Evolutionary conservation across 2,888 invertebrate species (phyloP), one percentile per base, ranked within the genome.

Genomic region (Megaustenia siamemsis): DNA sequence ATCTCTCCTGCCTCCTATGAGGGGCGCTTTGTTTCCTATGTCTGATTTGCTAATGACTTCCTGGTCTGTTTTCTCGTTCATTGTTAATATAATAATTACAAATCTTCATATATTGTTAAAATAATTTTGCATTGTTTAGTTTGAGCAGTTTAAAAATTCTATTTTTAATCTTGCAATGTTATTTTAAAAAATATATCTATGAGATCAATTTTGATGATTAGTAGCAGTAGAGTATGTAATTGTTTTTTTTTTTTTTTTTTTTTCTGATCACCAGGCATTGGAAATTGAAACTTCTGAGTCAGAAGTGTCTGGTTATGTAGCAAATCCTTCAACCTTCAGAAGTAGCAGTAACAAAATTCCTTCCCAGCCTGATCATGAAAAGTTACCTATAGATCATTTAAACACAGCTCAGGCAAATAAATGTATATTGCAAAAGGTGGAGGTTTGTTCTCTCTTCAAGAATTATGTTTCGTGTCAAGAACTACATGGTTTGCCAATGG

Each of bases 401-500:
- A 73, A 40, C 69, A 24, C 69, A 8, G 68, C 15, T 15, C 68
- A 68, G 28, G 45, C 43, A 28, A 8, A 15, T 3, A 73, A 43
- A 73, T 28, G 24, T 45, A 21, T 6, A n/a, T 40, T 21, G 32
- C 28, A 60, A 32, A 0, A 40, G 15, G 63, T 60, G 43, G 63
- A 77, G 15, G 43, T 77, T 38, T 63, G 40, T 0, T 63, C 60
- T 24, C 63, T 63, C n/a, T 77, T 40, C 43, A 60, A 43, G 38
- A 38, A 77, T 38, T 77, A 77, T 35, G 56, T 6, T 40, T n/a
- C n/a, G 43, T 77, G 60, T 43, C 38, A 60, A 21, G 15, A 77
- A 35, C 77, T 77, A 40, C 24, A 38, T 40, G 43, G 40, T 38
- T 60, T 77, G 43, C 77, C 77, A 12, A 77, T 21, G n/a, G 38